A percentile compares a stretch with the other conserved stretches of the same genome.
Evolutionary conservation across 2,797 vertebrate species (phyloP).

Genomic region (Benthosema pterotum): DNA sequence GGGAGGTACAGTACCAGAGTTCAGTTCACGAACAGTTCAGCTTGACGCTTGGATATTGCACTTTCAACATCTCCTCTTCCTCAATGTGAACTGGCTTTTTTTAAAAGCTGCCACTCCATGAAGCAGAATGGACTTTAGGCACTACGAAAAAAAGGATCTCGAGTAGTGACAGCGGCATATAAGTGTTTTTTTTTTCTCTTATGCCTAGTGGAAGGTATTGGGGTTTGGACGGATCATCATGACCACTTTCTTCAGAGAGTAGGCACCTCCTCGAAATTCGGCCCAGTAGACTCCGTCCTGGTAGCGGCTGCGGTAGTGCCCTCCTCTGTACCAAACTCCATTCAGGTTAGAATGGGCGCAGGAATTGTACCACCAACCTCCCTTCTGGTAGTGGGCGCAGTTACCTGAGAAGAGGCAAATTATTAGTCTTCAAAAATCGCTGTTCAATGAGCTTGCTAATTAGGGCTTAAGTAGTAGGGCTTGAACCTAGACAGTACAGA

Average conservation of each 20-base stretch:
- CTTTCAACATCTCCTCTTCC: constrained; percentile 40
- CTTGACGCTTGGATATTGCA: constrained; percentile 61
- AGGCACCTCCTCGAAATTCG: constrained; percentile 96
- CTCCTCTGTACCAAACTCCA: constrained; percentile 97
- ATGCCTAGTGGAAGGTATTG: constrained; percentile 92
- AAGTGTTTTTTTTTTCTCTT: constrained; percentile 9
- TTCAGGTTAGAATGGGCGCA: constrained; percentile 98
- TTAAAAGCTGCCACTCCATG: not conserved
- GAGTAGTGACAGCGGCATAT: constrained; percentile 21
- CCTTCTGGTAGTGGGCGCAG: constrained; percentile 98
- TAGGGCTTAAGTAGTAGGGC: no score
- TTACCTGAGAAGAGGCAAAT: constrained; percentile 81
- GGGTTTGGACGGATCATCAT: constrained; percentile 98
- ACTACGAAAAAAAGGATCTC: constrained; percentile 14
- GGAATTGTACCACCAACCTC: constrained; percentile 99
- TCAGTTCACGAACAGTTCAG: constrained; percentile 15
- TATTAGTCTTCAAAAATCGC: no score
- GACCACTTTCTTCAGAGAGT: constrained; percentile 91
- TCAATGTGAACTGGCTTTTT: constrained; percentile 24
- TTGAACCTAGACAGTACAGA: no score
- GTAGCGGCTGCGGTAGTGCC: constrained; percentile 97
- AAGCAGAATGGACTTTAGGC: constrained; percentile 9
- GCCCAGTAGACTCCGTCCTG: constrained; percentile 99
- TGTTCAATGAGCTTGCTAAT: no score
- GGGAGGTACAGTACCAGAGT: constrained; percentile 20